Evolutionary conservation across 2,797 vertebrate genomes (phyloP).

Genomic region (Hippocampus kuda): DNA sequence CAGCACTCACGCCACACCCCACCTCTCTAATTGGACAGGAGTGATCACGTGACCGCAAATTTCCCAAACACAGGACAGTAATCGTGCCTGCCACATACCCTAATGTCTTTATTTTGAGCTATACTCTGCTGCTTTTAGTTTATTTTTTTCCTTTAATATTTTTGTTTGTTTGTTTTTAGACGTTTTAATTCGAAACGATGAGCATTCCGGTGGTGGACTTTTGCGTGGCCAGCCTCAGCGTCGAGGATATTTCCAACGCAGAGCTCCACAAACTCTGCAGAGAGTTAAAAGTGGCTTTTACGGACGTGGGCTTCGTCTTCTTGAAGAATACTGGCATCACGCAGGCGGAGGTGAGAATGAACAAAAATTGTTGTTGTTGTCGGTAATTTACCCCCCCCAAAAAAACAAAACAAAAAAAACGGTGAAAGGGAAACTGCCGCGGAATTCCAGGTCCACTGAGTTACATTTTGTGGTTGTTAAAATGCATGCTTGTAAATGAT

Average conservation of each 20-base stretch:
- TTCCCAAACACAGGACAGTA: too few relatives aligned
- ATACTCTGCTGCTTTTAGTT: too few relatives aligned
- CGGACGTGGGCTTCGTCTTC: constrained; percentile 60
- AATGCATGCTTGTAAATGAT: too few relatives aligned
- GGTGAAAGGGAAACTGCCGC: too few relatives aligned
- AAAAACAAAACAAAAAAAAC: too few relatives aligned
- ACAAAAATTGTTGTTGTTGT: not conserved
- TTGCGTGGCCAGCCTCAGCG: constrained; percentile 24
- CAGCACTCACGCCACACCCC: not conserved
- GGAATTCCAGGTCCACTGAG: too few relatives aligned
- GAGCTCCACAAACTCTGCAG: constrained; percentile 23
- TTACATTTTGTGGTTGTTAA: too few relatives aligned
- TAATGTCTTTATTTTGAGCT: too few relatives aligned
- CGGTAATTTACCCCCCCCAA: too few relatives aligned
- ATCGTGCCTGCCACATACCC: too few relatives aligned
- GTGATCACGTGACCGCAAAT: constrained; percentile 21
- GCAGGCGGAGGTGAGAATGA: constrained; percentile 45
- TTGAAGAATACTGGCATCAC: constrained; percentile 62
- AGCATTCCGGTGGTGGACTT: constrained; percentile 62
- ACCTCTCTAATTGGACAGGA: not conserved
- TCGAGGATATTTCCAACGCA: constrained; percentile 5
- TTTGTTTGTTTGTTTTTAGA: too few relatives aligned
- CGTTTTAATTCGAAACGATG: constrained; percentile 29
- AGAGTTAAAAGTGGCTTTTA: constrained; percentile 51
- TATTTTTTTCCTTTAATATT: too few relatives aligned